Base-by-base conservation (phyloP, 2,888 invertebrate species). In the Drosophila nigricruria region DNA sequence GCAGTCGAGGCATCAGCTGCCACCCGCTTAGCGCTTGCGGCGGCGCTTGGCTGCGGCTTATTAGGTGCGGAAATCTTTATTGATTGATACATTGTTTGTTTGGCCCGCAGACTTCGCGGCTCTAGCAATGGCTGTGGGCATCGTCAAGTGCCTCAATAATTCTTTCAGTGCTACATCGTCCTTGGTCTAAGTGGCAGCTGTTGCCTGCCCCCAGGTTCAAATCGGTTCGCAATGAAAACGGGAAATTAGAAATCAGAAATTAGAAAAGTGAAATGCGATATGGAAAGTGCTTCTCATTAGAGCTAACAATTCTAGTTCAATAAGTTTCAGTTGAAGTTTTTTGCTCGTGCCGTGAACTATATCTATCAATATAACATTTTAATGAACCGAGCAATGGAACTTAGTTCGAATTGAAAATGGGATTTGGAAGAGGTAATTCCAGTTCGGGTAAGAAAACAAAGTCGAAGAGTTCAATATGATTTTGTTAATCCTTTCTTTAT, bases 61-160 rank as follows among this genome's bases (percentile, higher is more conserved):
- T 89, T 84, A 89, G 89, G 89, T 90, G 90, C 82, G 88, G 90
- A 89, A 90, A 90, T 89, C 90, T 89, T 89, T 89, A 89, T 89
- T 88, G 90, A 89, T 90, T 86, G 86, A 84, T 89, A 82, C 83
- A 72, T 86, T 87, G 86, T 88, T 90, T 84, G 88, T 73, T 89
- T 81, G 79, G 77, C 83, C 88, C 88, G 88, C 88, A 84, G 71
- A 43, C 58, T 53, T 52, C 70, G 59, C 50, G 18, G 23, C 23
- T 9, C 20, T 8, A 27, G 18, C 18, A 14, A 8, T 12, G 50
- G 53, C 32, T 23, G 50, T 12, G 47, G 62, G 53, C 59, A 49
- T 45, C 36, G 56, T 65, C 69, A 69, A 82, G 77, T 70, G 77
- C 49, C 73, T 60, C 16, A 79, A 80, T 87, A 83, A 82, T 79